Percentiles rank a stretch among this genome's conserved stretches.
Evolutionary conservation across 2,888 invertebrate genomes (phyloP).

Genomic region (Neoitamus cyanurus): DNA sequence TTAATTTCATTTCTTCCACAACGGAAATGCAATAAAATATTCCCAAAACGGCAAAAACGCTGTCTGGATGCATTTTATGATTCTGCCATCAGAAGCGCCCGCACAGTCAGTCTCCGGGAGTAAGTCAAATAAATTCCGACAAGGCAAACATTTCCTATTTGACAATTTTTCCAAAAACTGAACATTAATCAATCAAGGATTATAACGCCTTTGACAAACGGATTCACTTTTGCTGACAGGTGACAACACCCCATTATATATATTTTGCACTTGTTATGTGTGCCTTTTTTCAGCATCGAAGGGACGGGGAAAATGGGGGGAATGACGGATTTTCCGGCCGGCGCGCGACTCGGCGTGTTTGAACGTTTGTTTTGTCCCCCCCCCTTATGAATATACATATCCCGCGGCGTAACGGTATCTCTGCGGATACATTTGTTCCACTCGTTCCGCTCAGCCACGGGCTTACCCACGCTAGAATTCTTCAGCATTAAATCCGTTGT

Average conservation of each 20-base stretch:
- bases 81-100: neutral
- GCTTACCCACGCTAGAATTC: conserved; percentile 26
- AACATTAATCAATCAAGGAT: conserved; percentile 33
- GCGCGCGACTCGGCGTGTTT: neutral
- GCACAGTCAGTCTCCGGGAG: neutral
- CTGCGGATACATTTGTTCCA: neutral
- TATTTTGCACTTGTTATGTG: conserved; percentile 21
- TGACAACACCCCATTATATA: conserved; percentile 31
- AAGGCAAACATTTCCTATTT: conserved; percentile 1
- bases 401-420: neutral
- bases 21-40: neutral
- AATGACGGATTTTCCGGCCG: neutral
- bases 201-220: conserved; percentile 24
- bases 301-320: neutral
- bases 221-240: conserved; percentile 29
- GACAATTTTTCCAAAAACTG: neutral
- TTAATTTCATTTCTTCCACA: neutral
- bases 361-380: neutral
- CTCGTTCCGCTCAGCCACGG: neutral
- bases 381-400: neutral
- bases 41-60: neutral
- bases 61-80: neutral
- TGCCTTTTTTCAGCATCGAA: neutral
- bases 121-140: conserved; percentile 3
- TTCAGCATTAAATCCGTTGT: conserved; percentile 33